phyloP scores from a whole-genome alignment of 2,888 invertebrate species.

The Beris morrisii region DNA sequence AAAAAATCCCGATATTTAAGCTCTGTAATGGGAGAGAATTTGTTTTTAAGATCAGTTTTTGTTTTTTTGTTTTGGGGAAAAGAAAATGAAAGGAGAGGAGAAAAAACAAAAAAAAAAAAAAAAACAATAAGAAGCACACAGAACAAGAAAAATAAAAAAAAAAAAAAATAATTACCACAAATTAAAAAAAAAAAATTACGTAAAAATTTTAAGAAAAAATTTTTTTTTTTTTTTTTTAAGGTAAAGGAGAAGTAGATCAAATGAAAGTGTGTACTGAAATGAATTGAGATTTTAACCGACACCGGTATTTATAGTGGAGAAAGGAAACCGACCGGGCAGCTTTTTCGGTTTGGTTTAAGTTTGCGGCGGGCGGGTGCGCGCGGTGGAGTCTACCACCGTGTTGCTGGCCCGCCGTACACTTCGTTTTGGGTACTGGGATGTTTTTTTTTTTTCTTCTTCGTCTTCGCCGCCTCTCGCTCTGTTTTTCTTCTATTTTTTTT shows the following conservation, averaged over 20 bases:
- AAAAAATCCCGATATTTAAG: conserved; percentile 1
- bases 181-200: neutral
- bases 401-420: no score
- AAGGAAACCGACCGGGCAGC: conserved; percentile 7
- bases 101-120: no score
- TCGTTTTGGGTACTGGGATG: no score
- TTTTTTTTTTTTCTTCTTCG: no score
- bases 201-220: conserved; percentile 19
- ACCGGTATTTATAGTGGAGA: conserved; percentile 49
- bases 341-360: neutral
- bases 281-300: conserved; percentile 42
- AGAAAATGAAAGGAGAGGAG: conserved; percentile 1
- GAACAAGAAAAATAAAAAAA: neutral
- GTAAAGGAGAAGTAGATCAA: conserved; percentile 34
- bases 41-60: neutral
- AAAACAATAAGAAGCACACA: neutral
- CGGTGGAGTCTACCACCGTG: no score
- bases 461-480: no score
- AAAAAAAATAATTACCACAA: conserved; percentile 1
- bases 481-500: no score
- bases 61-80: neutral
- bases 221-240: conserved; percentile 11
- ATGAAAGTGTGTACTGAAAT: conserved; percentile 51
- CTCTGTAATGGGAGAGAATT: conserved; percentile 14
- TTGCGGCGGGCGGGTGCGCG: no score